Conservation (phyloP, 1,140 invertebrate genomes). For the Tetramorium alpestre region DNA sequence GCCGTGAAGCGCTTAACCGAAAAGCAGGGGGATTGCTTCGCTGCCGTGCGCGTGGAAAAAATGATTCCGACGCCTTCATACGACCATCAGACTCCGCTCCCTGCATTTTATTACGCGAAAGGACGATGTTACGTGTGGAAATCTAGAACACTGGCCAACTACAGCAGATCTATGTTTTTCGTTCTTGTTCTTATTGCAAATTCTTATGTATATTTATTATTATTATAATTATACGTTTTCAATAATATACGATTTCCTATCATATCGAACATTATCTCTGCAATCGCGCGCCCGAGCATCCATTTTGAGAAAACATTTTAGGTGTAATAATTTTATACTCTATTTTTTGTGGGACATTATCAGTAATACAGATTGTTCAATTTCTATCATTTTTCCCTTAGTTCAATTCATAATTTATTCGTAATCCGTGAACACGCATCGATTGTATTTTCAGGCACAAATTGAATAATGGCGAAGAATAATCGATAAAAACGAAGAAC, state of each 20-base stretch:
- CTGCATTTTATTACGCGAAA: not conserved
- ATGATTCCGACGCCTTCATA: not conserved
- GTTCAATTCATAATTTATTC: slow-evolving; percentile 5
- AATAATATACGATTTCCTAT: not conserved
- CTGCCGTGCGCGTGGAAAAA: slow-evolving; percentile 6
- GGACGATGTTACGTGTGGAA: not conserved
- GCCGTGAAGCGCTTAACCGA: slow-evolving; percentile 76
- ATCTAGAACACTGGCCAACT: not conserved
- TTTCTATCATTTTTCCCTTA: not conserved
- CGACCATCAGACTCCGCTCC: not conserved
- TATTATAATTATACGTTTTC: not conserved
- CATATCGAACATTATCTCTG: not conserved
- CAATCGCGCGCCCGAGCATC: not conserved
- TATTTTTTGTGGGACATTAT: not conserved
- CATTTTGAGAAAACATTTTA: not conserved
- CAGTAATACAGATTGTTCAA: not conserved
- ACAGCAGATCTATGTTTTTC: not conserved
- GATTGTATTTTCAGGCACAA: not conserved
- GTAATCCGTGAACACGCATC: not conserved
- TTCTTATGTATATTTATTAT: not conserved
- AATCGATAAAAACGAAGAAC: slow-evolving; percentile 24
- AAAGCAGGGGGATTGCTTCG: slow-evolving; percentile 53
- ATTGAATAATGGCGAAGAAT: slow-evolving; percentile 33
- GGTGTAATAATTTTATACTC: not conserved
- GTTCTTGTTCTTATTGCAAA: not conserved